Conservation (phyloP, 2,113 vertebrate genomes). For the Pholis gunnellus region DNA sequence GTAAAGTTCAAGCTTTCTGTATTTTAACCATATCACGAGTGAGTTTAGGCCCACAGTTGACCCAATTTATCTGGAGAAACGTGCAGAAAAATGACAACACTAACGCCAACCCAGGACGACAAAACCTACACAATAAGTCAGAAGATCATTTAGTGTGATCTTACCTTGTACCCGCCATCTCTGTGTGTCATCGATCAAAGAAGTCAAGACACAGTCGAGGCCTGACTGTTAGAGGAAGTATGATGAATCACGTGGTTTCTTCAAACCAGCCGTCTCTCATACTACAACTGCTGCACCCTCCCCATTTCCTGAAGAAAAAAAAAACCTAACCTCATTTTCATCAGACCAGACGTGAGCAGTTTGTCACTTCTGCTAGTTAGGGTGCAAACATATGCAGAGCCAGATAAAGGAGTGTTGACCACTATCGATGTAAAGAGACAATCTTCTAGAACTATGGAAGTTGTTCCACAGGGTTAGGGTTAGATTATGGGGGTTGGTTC, state of each 20-base stretch:
- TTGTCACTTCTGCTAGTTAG: not conserved
- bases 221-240: constrained; percentile 72
- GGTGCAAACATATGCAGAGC: no score
- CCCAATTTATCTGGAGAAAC: not conserved
- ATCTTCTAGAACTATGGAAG: no score
- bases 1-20: not conserved
- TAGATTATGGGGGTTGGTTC: no score
- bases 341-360: constrained; percentile 5
- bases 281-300: constrained; percentile 44
- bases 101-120: not conserved
- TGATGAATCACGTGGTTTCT: constrained; percentile 63
- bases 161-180: constrained; percentile 73
- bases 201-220: constrained; percentile 23
- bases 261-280: constrained; percentile 46
- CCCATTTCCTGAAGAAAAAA: constrained; percentile 57
- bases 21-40: not conserved
- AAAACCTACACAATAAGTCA: not conserved
- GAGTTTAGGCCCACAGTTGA: not conserved
- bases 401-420: no score
- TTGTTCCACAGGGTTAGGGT: no score
- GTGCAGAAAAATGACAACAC: not conserved
- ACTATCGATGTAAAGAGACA: no score
- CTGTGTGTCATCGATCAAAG: constrained; percentile 26
- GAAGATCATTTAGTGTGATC: constrained; percentile 7
- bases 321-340: constrained; percentile 8